Conservation (phyloP, 2,888 invertebrate genomes). For the Germaria angustata region DNA sequence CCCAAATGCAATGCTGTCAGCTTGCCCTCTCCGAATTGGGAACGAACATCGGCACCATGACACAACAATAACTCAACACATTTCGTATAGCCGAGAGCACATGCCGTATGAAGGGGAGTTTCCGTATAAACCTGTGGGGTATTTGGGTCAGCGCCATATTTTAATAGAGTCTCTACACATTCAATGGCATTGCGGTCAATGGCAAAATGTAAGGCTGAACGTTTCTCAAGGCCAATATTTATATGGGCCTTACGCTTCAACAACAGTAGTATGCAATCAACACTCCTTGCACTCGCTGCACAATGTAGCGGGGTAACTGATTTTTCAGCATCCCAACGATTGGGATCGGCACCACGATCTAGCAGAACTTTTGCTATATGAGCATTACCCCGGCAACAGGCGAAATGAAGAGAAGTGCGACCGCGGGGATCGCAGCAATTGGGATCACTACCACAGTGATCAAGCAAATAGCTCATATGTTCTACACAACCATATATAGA, state of each 20-base stretch:
- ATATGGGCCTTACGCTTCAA: conserved; percentile 88
- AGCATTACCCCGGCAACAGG: conserved; percentile 87
- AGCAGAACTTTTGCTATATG: conserved; percentile 87
- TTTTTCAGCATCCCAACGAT: conserved; percentile 86
- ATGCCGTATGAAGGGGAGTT: conserved; percentile 91
- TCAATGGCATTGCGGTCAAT: conserved; percentile 88
- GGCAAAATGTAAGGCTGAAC: conserved; percentile 91
- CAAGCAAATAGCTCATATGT: conserved; percentile 73
- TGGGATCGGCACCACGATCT: conserved; percentile 85
- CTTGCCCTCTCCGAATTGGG: conserved; percentile 85
- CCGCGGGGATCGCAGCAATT: conserved; percentile 85
- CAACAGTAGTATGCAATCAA: conserved; percentile 82
- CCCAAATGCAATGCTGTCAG: conserved; percentile 90
- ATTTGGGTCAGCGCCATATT: conserved; percentile 90
- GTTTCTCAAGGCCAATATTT: conserved; percentile 86
- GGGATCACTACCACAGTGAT: conserved; percentile 81
- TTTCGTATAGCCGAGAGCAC: conserved; percentile 85
- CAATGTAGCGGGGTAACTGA: conserved; percentile 89
- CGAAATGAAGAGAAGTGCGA: conserved; percentile 88
- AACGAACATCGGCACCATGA: conserved; percentile 89
- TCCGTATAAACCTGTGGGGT: conserved; percentile 91
- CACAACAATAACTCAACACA: conserved; percentile 87
- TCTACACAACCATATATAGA: conserved; percentile 76
- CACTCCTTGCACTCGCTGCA: conserved; percentile 83
- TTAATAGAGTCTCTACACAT: conserved; percentile 87